Evolutionary conservation across 2,797 vertebrate genomes (phyloP).

Genomic region (Urophycis tenuis): DNA sequence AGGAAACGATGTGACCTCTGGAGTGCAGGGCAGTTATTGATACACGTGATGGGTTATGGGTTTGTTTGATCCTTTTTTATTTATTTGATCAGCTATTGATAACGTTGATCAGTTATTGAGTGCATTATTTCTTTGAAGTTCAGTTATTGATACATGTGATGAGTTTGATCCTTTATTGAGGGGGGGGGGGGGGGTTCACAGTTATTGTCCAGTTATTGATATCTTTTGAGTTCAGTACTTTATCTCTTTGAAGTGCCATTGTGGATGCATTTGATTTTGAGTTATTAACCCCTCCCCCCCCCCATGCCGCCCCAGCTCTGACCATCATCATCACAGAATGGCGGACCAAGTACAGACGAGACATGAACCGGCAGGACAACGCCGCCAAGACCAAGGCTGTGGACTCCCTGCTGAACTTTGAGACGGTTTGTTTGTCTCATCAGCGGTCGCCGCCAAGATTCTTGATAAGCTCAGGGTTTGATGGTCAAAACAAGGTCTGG

Average conservation of each 20-base stretch:
- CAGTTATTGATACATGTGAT: not conserved
- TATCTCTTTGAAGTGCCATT: not conserved
- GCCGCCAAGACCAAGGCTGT: slow-evolving; percentile 82
- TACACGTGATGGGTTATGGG: not conserved
- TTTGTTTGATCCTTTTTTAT: not conserved
- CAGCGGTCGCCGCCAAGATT: not conserved
- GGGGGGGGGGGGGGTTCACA: no score
- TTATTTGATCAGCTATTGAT: no score
- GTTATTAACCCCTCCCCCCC: not conserved
- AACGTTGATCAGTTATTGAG: no score
- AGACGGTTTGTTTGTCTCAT: slow-evolving; percentile 74
- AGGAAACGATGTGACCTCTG: not conserved
- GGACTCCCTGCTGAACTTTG: slow-evolving; percentile 94
- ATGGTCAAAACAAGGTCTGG: no score
- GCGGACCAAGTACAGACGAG: slow-evolving; percentile 91
- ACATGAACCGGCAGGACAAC: slow-evolving; percentile 91
- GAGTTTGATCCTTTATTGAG: no score
- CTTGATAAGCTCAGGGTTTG: not conserved
- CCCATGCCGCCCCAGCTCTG: slow-evolving; percentile 66
- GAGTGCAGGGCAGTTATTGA: not conserved
- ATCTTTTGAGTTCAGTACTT: not conserved
- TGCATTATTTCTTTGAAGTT: no score
- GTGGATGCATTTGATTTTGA: not conserved
- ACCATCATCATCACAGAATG: slow-evolving; percentile 94
- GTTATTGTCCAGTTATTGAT: not conserved